These are phyloP conservation scores for Myotis lucifugus DNA, from an alignment of 2,113 vertebrate genomes.

Conservation along the genomic window DNA sequence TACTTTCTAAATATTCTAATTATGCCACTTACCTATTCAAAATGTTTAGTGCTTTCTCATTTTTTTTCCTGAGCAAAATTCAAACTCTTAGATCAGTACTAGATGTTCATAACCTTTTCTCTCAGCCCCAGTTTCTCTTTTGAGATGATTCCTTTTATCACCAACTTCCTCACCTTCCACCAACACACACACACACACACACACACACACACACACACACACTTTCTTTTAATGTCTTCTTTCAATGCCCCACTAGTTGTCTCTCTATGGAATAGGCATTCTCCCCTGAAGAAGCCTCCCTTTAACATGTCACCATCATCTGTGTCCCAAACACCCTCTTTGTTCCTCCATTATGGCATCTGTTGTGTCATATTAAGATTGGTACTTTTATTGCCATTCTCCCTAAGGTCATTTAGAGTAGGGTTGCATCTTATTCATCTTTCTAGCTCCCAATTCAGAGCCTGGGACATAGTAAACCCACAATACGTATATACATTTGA, in stretches of 20 bases:
- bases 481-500: not conserved
- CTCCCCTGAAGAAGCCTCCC: not conserved
- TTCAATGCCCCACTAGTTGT: not conserved
- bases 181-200: not conserved
- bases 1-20: conserved; percentile 1
- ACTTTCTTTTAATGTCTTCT: not conserved
- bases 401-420: not conserved
- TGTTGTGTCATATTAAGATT: not conserved
- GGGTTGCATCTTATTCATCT: not conserved
- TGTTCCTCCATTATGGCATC: not conserved
- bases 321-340: not conserved
- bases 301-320: not conserved
- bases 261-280: not conserved
- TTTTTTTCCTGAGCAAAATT: not conserved
- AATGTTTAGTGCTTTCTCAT: not conserved
- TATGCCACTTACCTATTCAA: not conserved
- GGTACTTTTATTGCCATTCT: not conserved
- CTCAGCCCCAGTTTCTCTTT: not conserved
- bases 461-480: not conserved
- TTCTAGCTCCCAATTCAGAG: not conserved
- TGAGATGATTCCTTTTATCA: not conserved
- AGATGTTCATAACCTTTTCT: not conserved
- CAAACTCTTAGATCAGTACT: not conserved
- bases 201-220: too few species aligned
- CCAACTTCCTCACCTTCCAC: not conserved